phyloP scores from a whole-genome alignment of 2,113 vertebrate genomes.

The Chloebia gouldiae region DNA sequence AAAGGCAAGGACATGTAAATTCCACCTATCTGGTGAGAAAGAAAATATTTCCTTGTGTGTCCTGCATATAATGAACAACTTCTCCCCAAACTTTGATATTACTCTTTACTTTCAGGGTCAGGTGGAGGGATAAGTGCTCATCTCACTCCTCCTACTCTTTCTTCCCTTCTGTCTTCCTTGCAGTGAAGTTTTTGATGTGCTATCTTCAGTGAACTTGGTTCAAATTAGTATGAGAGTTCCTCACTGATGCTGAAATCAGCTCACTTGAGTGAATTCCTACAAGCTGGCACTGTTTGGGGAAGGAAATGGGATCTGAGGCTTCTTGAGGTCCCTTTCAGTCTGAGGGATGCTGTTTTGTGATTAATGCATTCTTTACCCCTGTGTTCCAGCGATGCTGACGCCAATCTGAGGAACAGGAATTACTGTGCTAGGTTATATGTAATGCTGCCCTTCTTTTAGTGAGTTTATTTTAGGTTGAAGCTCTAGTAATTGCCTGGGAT shows the following conservation, averaged over 20 bases:
- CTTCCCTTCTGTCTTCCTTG: neutral
- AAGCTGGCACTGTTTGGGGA: neutral
- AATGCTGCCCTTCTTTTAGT: neutral
- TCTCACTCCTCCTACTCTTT: fast-evolving
- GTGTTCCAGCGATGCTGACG: neutral
- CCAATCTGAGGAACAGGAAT: neutral
- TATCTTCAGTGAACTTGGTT: fast-evolving
- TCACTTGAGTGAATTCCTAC: neutral
- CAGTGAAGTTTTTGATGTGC: neutral
- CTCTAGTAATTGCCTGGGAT: neutral
- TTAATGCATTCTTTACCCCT: neutral
- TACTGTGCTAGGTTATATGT: neutral
- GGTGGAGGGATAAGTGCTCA: neutral
- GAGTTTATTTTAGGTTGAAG: neutral
- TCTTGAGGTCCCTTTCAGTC: neutral
- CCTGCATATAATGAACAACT: neutral
- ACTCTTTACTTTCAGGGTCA: neutral
- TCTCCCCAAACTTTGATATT: neutral
- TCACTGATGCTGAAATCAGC: neutral
- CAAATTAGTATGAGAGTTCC: neutral
- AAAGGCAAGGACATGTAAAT: neutral
- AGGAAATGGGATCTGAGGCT: neutral
- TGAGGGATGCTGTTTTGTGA: neutral
- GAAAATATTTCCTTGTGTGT: neutral
- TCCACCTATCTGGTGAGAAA: neutral